These are phyloP conservation scores for Neosilurus hyrtlii DNA, from an alignment of 2,797 vertebrate species.

Conservation along the genomic window DNA sequence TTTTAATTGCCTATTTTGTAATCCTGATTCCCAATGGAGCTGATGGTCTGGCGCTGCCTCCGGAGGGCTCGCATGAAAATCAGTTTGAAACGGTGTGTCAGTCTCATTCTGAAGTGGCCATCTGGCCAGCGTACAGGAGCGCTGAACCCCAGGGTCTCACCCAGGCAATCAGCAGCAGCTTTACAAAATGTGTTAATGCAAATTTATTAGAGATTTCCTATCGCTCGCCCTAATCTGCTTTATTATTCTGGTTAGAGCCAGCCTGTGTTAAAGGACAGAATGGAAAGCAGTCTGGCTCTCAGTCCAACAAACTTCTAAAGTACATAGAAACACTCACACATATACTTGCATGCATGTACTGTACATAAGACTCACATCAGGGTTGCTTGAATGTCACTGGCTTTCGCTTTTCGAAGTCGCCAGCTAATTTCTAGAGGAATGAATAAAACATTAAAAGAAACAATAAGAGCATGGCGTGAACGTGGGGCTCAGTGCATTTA, in stretches of 20 bases:
- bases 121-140: constrained; percentile 93
- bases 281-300: constrained; percentile 18
- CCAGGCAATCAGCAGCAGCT: constrained; percentile 85
- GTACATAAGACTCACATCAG: constrained; percentile 29
- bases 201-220: constrained; percentile 83
- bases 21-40: constrained; percentile 98
- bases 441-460: constrained; percentile 59
- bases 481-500: constrained; percentile 45
- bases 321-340: constrained; percentile 7
- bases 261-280: constrained; percentile 55
- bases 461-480: constrained; percentile 50
- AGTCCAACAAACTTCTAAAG: constrained; percentile 7
- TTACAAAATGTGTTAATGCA: constrained; percentile 83
- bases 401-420: constrained; percentile 34
- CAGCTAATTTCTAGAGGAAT: constrained; percentile 53
- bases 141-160: constrained; percentile 83
- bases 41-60: constrained; percentile 89
- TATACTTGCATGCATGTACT: neutral
- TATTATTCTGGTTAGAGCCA: constrained; percentile 65
- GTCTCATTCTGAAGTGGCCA: constrained; percentile 95
- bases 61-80: constrained; percentile 95
- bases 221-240: constrained; percentile 74
- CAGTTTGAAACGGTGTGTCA: constrained; percentile 98
- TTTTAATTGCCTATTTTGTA: constrained; percentile 99
- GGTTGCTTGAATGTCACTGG: constrained; percentile 40